Conservation (phyloP, 30 jellyfish, hydroid and myxozoan species). For the Catostylus mosaicus region DNA sequence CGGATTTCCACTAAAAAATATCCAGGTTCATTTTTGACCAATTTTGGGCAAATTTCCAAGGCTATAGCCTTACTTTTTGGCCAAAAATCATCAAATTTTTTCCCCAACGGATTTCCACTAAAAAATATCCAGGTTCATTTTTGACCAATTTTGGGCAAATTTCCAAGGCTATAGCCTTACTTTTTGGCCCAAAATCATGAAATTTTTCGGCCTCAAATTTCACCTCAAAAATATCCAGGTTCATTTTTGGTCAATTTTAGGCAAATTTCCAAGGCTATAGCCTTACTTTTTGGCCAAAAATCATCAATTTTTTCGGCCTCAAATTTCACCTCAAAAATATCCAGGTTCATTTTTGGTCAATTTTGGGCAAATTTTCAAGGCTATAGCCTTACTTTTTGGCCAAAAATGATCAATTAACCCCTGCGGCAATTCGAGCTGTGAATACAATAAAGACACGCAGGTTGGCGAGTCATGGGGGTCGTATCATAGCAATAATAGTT, state of each 20-base stretch:
- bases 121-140: background rate
- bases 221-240: no score
- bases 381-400: background rate
- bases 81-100: background rate
- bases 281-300: background rate
- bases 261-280: background rate
- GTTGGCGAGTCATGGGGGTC: no score
- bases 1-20: background rate
- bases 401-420: background rate
- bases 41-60: background rate
- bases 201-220: no score
- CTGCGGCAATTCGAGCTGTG: no score
- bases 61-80: constrained; percentile 27
- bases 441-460: no score
- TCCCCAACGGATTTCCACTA: background rate
- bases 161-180: background rate
- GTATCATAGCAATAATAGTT: no score
- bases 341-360: background rate
- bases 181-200: background rate
- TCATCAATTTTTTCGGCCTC: background rate
- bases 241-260: background rate
- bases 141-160: background rate
- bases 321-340: background rate
- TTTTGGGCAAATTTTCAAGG: background rate
- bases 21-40: background rate